Evolutionary conservation across 2,797 vertebrate genomes (phyloP).

Genomic region (Gymnodraco acuticeps): DNA sequence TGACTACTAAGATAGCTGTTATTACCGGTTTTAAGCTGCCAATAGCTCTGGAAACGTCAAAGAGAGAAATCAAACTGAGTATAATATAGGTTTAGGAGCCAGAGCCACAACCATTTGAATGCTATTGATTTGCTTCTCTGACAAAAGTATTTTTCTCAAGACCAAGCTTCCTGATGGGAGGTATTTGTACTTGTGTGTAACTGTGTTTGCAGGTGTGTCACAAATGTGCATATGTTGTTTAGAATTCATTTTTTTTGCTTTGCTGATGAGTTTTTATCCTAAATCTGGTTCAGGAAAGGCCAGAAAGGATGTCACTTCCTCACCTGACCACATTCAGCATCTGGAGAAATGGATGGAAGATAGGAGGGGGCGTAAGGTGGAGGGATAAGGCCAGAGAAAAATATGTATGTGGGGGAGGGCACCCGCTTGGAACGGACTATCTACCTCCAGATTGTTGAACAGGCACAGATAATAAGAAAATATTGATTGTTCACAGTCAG

Average conservation of each 20-base stretch:
- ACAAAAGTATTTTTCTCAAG: slow-evolving; percentile 14
- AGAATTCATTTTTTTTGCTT: background rate
- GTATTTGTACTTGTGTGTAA: background rate
- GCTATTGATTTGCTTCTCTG: slow-evolving; percentile 35
- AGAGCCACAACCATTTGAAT: slow-evolving; percentile 6
- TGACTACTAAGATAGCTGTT: slow-evolving; percentile 22
- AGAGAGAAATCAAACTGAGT: slow-evolving; percentile 21
- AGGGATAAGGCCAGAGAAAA: slow-evolving; percentile 32
- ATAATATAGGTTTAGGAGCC: background rate
- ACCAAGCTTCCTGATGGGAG: background rate
- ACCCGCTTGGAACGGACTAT: slow-evolving; percentile 61
- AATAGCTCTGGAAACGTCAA: slow-evolving; percentile 16
- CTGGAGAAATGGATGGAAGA: slow-evolving; percentile 3
- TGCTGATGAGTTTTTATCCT: background rate
- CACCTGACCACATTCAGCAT: slow-evolving; percentile 38
- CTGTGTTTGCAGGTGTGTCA: background rate
- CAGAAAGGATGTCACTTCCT: slow-evolving; percentile 9
- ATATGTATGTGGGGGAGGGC: slow-evolving; percentile 47
- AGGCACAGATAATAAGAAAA: slow-evolving; percentile 73
- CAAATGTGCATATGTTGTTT: background rate
- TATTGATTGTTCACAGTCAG: slow-evolving; percentile 78
- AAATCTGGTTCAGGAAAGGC: background rate
- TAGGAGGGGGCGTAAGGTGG: background rate
- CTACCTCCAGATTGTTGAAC: slow-evolving; percentile 71
- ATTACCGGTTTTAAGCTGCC: slow-evolving; percentile 6